Base-by-base conservation (phyloP, 2,113 vertebrate species). In the Rhynchopsitta pachyrhyncha region DNA sequence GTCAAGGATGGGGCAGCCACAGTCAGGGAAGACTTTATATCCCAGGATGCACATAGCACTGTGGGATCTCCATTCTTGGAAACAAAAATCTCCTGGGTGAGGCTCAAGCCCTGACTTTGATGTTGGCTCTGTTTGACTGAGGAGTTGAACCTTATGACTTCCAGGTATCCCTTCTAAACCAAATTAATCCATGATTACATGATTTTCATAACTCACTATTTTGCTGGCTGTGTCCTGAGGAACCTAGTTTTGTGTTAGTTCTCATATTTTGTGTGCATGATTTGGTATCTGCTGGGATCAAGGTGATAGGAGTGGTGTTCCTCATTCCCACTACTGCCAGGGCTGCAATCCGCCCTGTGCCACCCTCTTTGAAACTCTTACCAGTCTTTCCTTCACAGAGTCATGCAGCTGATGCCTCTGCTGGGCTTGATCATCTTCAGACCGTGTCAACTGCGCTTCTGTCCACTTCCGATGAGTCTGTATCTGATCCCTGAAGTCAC, bases 401-500 rank as follows among this genome's bases (percentile, higher is more conserved):
- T 88, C 88, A 29, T 97, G 85, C 46, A 98, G 90, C 13, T 97
- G 97, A 18, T 96, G 95, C 44, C 79, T 88, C 24, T 91, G 76
- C 55, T 97, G 60, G 57, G 86, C 84, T 91, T 97, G 95, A 2
- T 94, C 97, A 93, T 98, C 97, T 57, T 94, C 82, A 27, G 77
- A 94, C 55, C 20, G 89, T 35, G 90, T 87, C 82, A 98, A 29
- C 79, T 97, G 97, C 1, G 31, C 94, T 86, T 98, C 98, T 59
- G 96, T 95, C 98, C 98, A 98, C 80, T 95, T 98, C 63, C 64
- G 97, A 75, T 98, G 96, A 18, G 82, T 97, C 53, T 97, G 91
- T 5, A 96, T 42, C 96, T 98, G 97, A 62, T 98, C 97, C 44
- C 92, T 98, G 37, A 98, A 49, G 64, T 98, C 92, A 77, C 86